phyloP scores from a whole-genome alignment of 2,888 invertebrate genomes.

The Sepioteuthis lessoniana region DNA sequence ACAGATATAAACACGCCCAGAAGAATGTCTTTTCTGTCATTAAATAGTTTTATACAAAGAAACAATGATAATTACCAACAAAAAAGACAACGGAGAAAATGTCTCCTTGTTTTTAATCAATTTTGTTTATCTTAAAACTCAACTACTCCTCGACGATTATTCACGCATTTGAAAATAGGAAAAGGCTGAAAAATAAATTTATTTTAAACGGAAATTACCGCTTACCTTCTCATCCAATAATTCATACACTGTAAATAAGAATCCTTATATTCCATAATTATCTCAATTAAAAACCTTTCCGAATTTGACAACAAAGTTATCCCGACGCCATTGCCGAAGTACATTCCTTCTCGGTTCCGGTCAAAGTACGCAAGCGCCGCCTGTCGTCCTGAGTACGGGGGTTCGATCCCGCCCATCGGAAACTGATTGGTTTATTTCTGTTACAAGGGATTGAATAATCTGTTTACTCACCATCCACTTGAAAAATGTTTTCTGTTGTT shows the following conservation, averaged over 20 bases:
- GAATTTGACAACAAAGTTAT: conserved; percentile 23
- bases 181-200: neutral
- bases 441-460: neutral
- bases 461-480: neutral
- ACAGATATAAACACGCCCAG: neutral
- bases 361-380: conserved; percentile 33
- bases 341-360: conserved; percentile 10
- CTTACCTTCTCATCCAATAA: neutral
- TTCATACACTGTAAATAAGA: conserved; percentile 15
- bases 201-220: neutral
- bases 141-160: neutral
- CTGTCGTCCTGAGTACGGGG: neutral
- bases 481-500: neutral
- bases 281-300: neutral
- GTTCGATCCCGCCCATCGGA: conserved; percentile 11
- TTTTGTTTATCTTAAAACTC: neutral
- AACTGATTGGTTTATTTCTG: neutral
- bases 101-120: neutral
- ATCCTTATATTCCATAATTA: conserved; percentile 11
- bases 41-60: neutral
- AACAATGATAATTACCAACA: neutral
- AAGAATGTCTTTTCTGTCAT: neutral
- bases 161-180: neutral
- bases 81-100: conserved; percentile 9
- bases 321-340: conserved; percentile 20